Base-by-base conservation (phyloP, 1,140 invertebrate species). In the Lethocerus indicus region DNA sequence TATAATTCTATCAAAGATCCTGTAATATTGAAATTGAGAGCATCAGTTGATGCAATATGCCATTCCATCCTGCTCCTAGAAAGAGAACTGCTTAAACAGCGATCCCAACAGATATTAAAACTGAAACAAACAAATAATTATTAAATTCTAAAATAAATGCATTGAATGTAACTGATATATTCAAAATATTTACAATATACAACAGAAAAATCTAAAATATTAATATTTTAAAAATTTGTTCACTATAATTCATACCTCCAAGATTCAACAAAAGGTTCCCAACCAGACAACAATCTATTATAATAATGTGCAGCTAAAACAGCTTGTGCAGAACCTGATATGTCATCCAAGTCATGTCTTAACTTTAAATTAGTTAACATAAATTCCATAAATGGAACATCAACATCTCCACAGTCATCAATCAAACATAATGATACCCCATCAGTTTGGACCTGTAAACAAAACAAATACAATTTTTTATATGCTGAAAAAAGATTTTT, bases 341-440 rank as follows among this genome's bases (percentile, higher is more conserved):
- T 67, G 0, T 46, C 61, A 44, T 57, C 67, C 32, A 72, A 59
- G 42, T 77, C 69, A 60, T 87, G 76, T 40, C 63, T 67, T 2
- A 81, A 56, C 39, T 68, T 70, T 7, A 88, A 60, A 39, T 83
- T 75, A 0, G 73, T 69, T 21, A 95, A 68, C 0, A 76, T 79
- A 2, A 97, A 56, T 63, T 97, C 91, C 3, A 92, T 62, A 1
- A 98, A 64, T 0, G 94, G 94, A 5, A 98, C 87, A 68, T 97
- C 93, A 1, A 90, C 86, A 65, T 96, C 92, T 59, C 84, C 76
- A 61, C 92, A 97, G 66, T 98, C 94, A 63, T 98, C 94, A 63
- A 98, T 97, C 0, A 98, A 77, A 63, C 88, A 96, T 29, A 97
- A 67, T 25, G 77, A 83, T 18, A 87, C 72, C 54, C 76, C 78